Percentiles rank a stretch among this genome's conserved stretches.
These are phyloP conservation scores for Lochmaea crataegi DNA, from an alignment of 2,888 invertebrate species.

Conservation along the genomic window DNA sequence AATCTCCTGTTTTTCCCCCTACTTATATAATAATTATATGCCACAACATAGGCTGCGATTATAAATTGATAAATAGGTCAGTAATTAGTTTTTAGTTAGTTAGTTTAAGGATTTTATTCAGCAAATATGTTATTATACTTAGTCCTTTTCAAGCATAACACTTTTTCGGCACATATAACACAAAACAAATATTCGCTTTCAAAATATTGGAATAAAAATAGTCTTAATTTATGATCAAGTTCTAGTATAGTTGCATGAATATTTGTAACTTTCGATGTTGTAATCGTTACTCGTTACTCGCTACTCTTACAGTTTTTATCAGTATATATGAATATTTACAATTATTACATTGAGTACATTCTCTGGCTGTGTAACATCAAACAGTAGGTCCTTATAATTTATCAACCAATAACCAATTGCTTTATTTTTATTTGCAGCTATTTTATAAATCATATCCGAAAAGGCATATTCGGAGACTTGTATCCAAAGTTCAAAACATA, in stretches of 20 bases:
- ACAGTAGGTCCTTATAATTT: background rate
- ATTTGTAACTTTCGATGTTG: background rate
- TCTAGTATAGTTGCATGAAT: background rate
- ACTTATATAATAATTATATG: too few relatives aligned
- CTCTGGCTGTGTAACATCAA: background rate
- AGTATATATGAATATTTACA: slow-evolving; percentile 2
- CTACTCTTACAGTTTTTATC: slow-evolving; percentile 1
- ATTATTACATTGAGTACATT: background rate
- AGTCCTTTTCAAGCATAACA: too few relatives aligned
- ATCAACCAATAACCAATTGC: background rate
- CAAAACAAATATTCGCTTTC: too few relatives aligned
- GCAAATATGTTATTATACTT: too few relatives aligned
- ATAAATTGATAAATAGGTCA: too few relatives aligned
- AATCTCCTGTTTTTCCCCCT: too few relatives aligned
- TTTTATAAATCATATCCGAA: background rate
- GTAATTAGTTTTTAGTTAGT: too few relatives aligned
- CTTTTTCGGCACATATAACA: too few relatives aligned
- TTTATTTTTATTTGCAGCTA: too few relatives aligned
- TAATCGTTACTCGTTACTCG: background rate
- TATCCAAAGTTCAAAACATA: background rate
- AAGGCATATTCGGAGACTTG: too few relatives aligned
- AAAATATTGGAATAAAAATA: background rate
- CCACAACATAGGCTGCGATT: too few relatives aligned
- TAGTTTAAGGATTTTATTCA: too few relatives aligned
- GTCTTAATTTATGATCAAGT: background rate